Evolutionary conservation across 2,113 vertebrate species (phyloP).

Genomic region (Caretta caretta): DNA sequence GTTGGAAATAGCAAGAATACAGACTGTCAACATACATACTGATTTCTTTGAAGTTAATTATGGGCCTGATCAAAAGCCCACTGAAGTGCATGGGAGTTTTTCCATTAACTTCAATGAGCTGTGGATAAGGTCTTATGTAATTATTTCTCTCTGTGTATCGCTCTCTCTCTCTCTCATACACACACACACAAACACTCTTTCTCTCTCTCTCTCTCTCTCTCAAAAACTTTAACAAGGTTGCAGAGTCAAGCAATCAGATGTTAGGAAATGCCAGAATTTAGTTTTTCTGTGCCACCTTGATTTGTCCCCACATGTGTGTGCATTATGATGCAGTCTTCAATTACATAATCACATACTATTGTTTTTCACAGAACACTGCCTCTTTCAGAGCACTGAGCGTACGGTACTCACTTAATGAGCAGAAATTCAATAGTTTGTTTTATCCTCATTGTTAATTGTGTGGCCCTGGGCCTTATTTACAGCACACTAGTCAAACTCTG

Average conservation of each 20-base stretch:
- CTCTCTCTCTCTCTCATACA: not conserved
- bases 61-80: not conserved
- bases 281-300: not conserved
- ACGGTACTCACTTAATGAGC: not conserved
- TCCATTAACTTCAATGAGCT: not conserved
- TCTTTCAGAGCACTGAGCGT: not conserved
- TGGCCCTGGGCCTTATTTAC: not conserved
- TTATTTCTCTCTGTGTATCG: too few relatives aligned
- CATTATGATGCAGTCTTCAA: not conserved
- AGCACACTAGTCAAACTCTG: not conserved
- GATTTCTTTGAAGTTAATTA: too few relatives aligned
- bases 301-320: not conserved
- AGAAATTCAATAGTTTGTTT: not conserved
- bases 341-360: not conserved
- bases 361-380: not conserved
- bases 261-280: not conserved
- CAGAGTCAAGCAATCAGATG: not conserved
- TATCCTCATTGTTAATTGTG: not conserved
- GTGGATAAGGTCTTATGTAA: not conserved
- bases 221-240: not conserved
- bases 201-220: not conserved
- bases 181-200: too few relatives aligned
- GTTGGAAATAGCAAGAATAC: too few relatives aligned
- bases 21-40: too few relatives aligned
- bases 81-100: not conserved